phyloP scores from a whole-genome alignment of 2,888 invertebrate species.

The Hydraecia micacea region DNA sequence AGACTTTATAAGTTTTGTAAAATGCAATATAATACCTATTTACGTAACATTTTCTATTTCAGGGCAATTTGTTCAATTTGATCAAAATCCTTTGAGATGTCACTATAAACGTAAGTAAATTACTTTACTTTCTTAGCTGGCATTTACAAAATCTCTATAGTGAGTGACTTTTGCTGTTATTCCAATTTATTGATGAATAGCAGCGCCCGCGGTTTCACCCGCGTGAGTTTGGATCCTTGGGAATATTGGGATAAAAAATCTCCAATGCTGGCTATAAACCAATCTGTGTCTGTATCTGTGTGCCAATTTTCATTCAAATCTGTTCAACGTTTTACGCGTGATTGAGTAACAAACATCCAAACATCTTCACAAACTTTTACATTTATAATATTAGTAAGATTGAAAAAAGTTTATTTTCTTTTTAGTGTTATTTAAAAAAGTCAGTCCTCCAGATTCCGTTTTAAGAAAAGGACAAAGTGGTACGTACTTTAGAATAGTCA shows the following conservation, averaged over 20 bases:
- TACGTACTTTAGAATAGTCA: conserved; percentile 12
- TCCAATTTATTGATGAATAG: not conserved
- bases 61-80: conserved; percentile 40
- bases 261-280: too few species aligned
- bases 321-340: too few species aligned
- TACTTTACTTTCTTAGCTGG: not conserved
- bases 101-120: conserved; percentile 64
- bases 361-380: too few species aligned
- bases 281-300: too few species aligned
- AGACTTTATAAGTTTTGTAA: not conserved
- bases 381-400: too few species aligned
- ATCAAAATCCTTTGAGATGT: conserved; percentile 38
- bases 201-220: too few species aligned
- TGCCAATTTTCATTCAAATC: too few species aligned
- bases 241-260: too few species aligned
- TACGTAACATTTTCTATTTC: conserved; percentile 7
- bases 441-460: not conserved
- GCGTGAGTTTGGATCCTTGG: too few species aligned
- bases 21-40: not conserved
- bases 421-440: conserved; percentile 42
- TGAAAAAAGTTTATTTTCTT: not conserved
- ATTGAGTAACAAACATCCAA: too few species aligned
- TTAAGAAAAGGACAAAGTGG: conserved; percentile 27
- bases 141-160: not conserved
- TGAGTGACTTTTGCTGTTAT: not conserved